phyloP scores from a whole-genome alignment of 1,140 invertebrate genomes.

The Acromyrmex echinatior region DNA sequence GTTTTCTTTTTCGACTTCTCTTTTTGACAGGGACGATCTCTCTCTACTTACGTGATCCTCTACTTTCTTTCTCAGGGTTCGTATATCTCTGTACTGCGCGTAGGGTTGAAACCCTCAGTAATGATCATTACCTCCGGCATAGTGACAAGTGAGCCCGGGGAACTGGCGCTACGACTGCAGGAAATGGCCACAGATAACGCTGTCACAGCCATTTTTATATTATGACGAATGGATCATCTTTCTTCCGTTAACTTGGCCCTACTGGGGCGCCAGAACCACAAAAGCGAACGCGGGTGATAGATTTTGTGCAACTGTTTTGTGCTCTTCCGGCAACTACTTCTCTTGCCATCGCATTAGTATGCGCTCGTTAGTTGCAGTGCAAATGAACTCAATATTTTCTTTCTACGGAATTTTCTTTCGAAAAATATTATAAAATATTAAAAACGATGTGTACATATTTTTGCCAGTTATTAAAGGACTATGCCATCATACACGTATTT shows the following conservation, averaged over 20 bases:
- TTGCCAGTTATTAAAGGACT: background rate
- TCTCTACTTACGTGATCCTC: conserved; percentile 18
- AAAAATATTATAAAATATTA: conserved; percentile 7
- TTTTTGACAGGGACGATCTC: conserved; percentile 31
- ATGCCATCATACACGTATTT: background rate
- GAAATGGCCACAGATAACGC: conserved; percentile 85
- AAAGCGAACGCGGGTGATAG: conserved; percentile 65
- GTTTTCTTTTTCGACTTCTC: conserved; percentile 51
- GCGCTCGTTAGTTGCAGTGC: background rate
- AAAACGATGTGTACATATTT: background rate
- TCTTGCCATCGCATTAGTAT: conserved; percentile 14
- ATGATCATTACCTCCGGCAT: conserved; percentile 86
- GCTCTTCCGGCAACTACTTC: conserved; percentile 4
- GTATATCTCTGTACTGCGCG: conserved; percentile 61
- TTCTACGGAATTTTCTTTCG: background rate
- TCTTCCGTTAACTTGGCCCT: conserved; percentile 75
- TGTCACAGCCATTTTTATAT: conserved; percentile 85
- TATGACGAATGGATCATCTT: conserved; percentile 85
- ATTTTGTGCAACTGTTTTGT: conserved; percentile 70
- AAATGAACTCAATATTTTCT: background rate
- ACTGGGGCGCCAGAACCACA: background rate
- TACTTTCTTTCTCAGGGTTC: conserved; percentile 29
- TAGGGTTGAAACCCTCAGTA: conserved; percentile 77
- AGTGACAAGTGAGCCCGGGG: conserved; percentile 84
- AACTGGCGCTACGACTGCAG: conserved; percentile 79